Evolutionary conservation across 2,888 invertebrate genomes (phyloP).

Genomic region (Nudaria mundana): DNA sequence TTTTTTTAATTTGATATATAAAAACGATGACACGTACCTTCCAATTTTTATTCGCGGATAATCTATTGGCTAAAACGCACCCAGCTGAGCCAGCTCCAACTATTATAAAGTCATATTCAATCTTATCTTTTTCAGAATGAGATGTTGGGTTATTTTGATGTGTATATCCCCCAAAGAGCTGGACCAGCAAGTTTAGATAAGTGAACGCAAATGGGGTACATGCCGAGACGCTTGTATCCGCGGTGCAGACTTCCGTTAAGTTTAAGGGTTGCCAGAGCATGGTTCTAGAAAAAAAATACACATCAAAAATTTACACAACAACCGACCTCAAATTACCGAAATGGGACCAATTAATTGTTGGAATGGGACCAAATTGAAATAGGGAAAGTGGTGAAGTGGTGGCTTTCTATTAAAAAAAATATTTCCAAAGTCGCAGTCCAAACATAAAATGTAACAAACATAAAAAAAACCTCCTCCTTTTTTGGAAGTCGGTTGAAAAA

Average conservation of each 20-base stretch:
- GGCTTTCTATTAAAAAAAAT: too few relatives aligned
- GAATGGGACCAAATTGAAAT: too few relatives aligned
- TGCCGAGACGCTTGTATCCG: conserved; percentile 39
- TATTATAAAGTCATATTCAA: conserved; percentile 57
- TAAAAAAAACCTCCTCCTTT: too few relatives aligned
- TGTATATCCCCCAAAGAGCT: conserved; percentile 41
- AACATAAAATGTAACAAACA: too few relatives aligned
- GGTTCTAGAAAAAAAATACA: conserved; percentile 3
- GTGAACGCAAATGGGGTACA: conserved; percentile 49
- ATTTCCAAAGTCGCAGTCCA: too few relatives aligned
- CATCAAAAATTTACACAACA: too few relatives aligned
- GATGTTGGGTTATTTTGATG: conserved; percentile 25
- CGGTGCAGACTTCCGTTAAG: conserved; percentile 38
- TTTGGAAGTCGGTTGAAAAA: too few relatives aligned
- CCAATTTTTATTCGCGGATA: conserved; percentile 45
- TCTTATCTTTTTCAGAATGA: not conserved
- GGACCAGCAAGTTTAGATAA: conserved; percentile 47
- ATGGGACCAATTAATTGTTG: too few relatives aligned
- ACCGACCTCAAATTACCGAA: too few relatives aligned
- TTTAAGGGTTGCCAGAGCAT: conserved; percentile 47
- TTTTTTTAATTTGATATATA: too few relatives aligned
- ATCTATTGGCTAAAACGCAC: conserved; percentile 54
- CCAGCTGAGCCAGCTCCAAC: conserved; percentile 63
- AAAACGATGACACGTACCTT: too few relatives aligned
- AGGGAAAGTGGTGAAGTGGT: too few relatives aligned